These are phyloP conservation scores for Meloidogyne floridensis DNA, from an alignment of 1,140 invertebrate genomes.

Conservation along the genomic window DNA sequence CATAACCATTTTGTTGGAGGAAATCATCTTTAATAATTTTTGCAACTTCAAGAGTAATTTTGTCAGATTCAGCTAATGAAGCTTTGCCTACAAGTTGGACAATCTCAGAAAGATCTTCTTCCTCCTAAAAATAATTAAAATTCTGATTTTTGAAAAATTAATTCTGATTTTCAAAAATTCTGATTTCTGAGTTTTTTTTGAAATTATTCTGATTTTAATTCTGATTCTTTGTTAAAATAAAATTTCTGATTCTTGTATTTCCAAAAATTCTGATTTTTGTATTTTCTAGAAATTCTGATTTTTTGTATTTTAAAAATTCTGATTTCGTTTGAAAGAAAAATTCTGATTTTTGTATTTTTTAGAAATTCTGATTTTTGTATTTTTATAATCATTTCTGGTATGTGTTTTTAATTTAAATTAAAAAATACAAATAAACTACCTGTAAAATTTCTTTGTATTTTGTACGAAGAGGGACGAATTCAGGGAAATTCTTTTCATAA, in stretches of 20 bases:
- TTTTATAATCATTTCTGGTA: background rate
- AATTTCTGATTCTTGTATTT: background rate
- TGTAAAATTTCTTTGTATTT: constrained; percentile 83
- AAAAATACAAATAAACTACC: constrained; percentile 32
- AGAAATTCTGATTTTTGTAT: background rate
- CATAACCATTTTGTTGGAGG: constrained; percentile 89
- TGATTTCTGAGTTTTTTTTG: background rate
- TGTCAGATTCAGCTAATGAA: constrained; percentile 92
- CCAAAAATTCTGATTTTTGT: too few species aligned
- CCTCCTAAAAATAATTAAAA: constrained; percentile 82
- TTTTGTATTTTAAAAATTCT: constrained; percentile 13
- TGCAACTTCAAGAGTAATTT: constrained; percentile 97
- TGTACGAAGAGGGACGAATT: constrained; percentile 84
- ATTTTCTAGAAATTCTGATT: background rate
- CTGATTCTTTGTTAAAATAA: constrained; percentile 46
- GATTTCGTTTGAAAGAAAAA: background rate
- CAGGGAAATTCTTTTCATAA: constrained; percentile 97
- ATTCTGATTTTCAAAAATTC: background rate
- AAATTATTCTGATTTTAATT: background rate
- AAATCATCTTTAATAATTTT: constrained; percentile 98
- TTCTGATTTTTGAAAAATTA: background rate
- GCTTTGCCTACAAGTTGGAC: constrained; percentile 97
- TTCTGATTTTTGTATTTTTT: background rate
- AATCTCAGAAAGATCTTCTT: constrained; percentile 99
- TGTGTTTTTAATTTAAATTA: background rate